Evolutionary conservation across 1,140 invertebrate genomes (phyloP), one percentile per base, ranked within the genome.

Genomic region (Cheumatopsyche charites): DNA sequence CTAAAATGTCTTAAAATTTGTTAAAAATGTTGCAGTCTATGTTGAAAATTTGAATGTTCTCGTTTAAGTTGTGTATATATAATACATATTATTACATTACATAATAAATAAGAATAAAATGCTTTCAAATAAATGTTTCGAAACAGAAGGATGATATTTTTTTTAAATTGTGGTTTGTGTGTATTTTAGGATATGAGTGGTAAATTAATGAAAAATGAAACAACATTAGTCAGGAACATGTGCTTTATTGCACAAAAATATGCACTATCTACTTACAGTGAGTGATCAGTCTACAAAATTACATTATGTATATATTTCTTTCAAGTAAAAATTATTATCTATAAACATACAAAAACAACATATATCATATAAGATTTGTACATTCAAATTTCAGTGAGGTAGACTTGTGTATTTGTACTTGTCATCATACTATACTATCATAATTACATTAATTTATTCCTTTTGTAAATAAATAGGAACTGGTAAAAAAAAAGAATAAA

Each of bases 241-340:
- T 76, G 75, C 75, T 76, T 76, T 76, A 76, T 76, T 76, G 75
- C 75, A 76, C 75, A 73, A 76, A 76, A 66, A 76, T 73, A 72
- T 76, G 75, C 47, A 73, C 47, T 70, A 75, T 52, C 52, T 71
- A 75, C 68, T 71, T 73, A 75, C 74, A 73, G 68, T 65, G 52
- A 67, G 25, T 47, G 52, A 63, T 73, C 72, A 69, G 72, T 69
- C 58, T 73, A 73, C 65, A 67, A 71, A 67, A 67, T 42, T 71
- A 63, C 55, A 73, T 58, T 66, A 70, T 70, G 63, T 47, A 66
- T 47, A 36, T 49, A 49, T 49, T 49, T 49, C 4, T 4, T 49
- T 49, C 13, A n/a, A 5, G 17, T 49, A 29, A 43, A 21, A 45
- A 52, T 68, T 36, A 68, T 68, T 68, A 15, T 23, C 23, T 52